Evolutionary conservation across 2,797 vertebrate genomes (phyloP).

Genomic region (Emys orbicularis): DNA sequence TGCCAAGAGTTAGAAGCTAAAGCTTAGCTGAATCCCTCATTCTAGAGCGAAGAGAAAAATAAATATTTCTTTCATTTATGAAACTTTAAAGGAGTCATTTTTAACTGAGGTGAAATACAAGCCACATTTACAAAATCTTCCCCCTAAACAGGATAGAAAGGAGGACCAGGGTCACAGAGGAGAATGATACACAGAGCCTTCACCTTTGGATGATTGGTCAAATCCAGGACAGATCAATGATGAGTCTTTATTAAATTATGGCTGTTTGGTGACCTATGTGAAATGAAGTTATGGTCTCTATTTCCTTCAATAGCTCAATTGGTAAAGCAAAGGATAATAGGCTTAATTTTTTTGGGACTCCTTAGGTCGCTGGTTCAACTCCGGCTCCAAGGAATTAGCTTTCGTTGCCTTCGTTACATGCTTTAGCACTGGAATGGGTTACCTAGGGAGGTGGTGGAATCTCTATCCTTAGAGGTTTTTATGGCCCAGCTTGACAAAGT

Average conservation of each 20-base stretch:
- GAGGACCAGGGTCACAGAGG: background rate
- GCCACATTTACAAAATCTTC: background rate
- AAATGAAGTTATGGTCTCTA: background rate
- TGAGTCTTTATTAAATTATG: fast-evolving
- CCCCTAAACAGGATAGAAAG: background rate
- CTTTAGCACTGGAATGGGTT: too few relatives aligned
- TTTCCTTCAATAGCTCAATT: too few relatives aligned
- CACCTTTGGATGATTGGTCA: background rate
- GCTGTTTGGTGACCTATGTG: background rate
- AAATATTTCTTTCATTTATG: background rate
- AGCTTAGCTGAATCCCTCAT: background rate
- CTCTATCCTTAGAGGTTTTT: too few relatives aligned
- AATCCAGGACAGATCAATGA: background rate
- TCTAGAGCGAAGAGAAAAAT: background rate
- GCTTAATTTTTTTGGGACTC: too few relatives aligned
- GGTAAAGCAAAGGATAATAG: too few relatives aligned
- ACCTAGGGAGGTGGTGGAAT: too few relatives aligned
- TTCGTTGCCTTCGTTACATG: too few relatives aligned
- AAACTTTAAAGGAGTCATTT: background rate
- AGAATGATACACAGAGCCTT: background rate
- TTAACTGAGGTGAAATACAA: background rate
- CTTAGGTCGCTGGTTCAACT: too few relatives aligned
- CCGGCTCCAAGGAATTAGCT: too few relatives aligned
- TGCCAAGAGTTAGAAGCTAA: background rate
- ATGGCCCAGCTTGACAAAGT: too few relatives aligned